phyloP scores from a whole-genome alignment of 2,888 invertebrate species.

The Mesorhabditis belari region DNA sequence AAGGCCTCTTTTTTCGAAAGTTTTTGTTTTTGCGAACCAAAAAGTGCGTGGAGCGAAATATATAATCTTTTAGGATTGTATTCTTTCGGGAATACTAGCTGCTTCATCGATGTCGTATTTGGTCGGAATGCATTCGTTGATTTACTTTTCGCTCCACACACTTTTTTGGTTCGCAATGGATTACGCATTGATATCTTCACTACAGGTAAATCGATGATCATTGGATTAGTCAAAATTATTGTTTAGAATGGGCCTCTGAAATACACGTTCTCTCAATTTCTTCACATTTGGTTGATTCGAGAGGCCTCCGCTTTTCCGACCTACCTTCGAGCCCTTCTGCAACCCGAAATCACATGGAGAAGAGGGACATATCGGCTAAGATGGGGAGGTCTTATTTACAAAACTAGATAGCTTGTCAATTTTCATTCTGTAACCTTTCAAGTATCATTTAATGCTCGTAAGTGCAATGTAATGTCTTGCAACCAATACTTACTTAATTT shows the following conservation, averaged over 20 bases:
- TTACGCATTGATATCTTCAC: slow-evolving; percentile 79
- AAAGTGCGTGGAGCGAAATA: no score
- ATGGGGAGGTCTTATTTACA: slow-evolving; percentile 72
- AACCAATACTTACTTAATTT: background rate
- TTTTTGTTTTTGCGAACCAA: no score
- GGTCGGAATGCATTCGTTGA: slow-evolving; percentile 78
- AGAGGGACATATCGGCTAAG: slow-evolving; percentile 75
- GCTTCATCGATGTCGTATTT: slow-evolving; percentile 77
- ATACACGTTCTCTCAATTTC: slow-evolving; percentile 87
- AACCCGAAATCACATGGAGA: slow-evolving; percentile 86
- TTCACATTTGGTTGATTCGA: slow-evolving; percentile 86
- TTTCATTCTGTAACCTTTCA: background rate
- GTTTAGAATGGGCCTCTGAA: slow-evolving; percentile 65
- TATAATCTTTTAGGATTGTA: slow-evolving; percentile 66
- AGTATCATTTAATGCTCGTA: background rate
- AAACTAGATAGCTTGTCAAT: background rate
- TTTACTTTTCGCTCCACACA: slow-evolving; percentile 76
- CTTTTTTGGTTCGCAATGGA: slow-evolving; percentile 91
- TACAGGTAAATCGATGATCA: slow-evolving; percentile 63
- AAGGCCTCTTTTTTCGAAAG: background rate
- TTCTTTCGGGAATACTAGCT: slow-evolving; percentile 82
- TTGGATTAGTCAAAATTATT: background rate
- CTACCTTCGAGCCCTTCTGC: slow-evolving; percentile 76
- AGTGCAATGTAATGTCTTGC: background rate
- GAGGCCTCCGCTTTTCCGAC: slow-evolving; percentile 81